These are phyloP conservation scores for Coecobrya sp. DNA, from an alignment of 2,888 invertebrate species.

Conservation along the genomic window DNA sequence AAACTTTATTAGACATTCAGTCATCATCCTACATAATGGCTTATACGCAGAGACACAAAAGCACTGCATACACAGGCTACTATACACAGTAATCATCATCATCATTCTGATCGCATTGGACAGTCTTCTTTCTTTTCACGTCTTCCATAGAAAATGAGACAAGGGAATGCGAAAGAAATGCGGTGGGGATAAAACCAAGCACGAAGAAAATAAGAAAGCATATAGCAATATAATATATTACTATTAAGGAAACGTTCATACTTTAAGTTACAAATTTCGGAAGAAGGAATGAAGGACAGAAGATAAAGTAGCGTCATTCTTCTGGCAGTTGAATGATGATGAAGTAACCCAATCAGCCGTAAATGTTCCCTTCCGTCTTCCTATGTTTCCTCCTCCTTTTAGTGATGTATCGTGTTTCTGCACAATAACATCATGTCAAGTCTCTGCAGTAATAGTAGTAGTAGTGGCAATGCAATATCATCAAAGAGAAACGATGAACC, in stretches of 20 bases:
- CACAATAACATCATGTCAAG: background rate
- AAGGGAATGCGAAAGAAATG: background rate
- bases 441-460: background rate
- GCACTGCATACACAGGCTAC: background rate
- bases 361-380: background rate
- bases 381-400: background rate
- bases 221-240: background rate
- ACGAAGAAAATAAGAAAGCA: background rate
- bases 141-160: background rate
- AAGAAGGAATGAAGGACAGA: background rate
- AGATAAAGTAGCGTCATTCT: background rate
- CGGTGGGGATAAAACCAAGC: background rate
- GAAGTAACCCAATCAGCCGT: background rate
- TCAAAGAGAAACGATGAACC: slow-evolving; percentile 2
- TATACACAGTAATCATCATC: background rate
- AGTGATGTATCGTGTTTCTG: background rate
- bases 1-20: slow-evolving; percentile 38
- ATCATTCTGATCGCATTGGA: background rate
- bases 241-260: background rate
- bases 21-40: background rate
- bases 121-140: background rate
- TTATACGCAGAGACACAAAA: background rate
- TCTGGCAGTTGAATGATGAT: background rate
- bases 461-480: background rate
- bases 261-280: background rate